Evolutionary conservation across 2,797 vertebrate genomes (phyloP), one percentile per base, ranked within the genome.

Genomic region (Rhinoraja longicauda): DNA sequence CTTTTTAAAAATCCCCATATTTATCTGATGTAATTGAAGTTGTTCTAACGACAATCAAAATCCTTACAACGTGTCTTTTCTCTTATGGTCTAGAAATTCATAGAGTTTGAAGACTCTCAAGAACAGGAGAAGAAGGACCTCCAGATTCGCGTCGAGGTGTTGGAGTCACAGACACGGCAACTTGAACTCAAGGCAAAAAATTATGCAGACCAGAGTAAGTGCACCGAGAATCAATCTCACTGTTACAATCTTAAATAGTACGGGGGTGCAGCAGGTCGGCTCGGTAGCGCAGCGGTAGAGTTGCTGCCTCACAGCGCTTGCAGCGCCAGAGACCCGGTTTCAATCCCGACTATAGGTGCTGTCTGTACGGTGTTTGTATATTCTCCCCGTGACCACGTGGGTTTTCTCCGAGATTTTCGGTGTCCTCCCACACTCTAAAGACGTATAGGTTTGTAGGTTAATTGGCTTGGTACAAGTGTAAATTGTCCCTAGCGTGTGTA

Each of bases 81-180:
- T 93, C 93, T 94, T 93, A 62, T 84, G 95, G 94, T 94, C 93
- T 94, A 99, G 99, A 98, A 98, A 96, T 99, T 98, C 95, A 99
- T 99, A 5, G 97, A 96, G 94, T 97, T 98, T 95, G 99, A 99
- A 96, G 99, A 99, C 95, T 97, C 97, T 94, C 98, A 99, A 95
- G 99, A 99, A 4, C 98, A 98, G 73, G 99, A 99, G 95, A 99
- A 98, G 96, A 99, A 99, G 94, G 99, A 99, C 21, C 96, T 99
- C 12, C 98, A 99, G 95, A 94, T 94, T 93, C 97, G 97, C 84
- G 96, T 99, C 95, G 97, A 97, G 95, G 94, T 94, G 62, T 94
- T 98, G 96, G 98, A 99, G 95, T 98, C 98, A 17, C 97, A 98
- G 94, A 96, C 97, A 81, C 97, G 99, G 93, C 99, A 99, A 53